These are phyloP conservation scores for Aethes cnicana DNA, from an alignment of 2,888 invertebrate genomes.

Conservation along the genomic window DNA sequence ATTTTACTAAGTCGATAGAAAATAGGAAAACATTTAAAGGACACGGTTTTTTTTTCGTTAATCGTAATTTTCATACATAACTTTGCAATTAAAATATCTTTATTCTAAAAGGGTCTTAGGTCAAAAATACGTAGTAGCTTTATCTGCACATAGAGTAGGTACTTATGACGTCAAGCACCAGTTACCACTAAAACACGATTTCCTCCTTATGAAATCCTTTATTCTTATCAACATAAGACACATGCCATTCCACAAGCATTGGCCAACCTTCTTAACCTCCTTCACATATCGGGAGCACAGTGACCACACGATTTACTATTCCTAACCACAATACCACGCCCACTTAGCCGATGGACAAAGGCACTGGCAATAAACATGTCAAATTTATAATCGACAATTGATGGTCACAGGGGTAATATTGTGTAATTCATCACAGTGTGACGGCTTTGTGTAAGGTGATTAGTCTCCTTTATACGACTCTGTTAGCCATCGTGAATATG, in stretches of 20 bases:
- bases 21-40: no score
- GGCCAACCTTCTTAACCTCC: conserved; percentile 17
- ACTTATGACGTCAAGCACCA: no score
- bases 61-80: no score
- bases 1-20: no score
- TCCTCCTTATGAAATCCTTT: no score
- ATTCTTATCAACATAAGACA: background rate
- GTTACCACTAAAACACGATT: no score
- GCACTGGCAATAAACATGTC: conserved; percentile 30
- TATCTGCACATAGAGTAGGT: no score
- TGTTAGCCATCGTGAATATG: conserved; percentile 12
- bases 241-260: conserved; percentile 12
- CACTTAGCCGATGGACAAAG: conserved; percentile 12
- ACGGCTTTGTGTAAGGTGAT: conserved; percentile 22
- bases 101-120: no score
- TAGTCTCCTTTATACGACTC: conserved; percentile 25
- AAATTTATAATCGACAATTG: conserved; percentile 32
- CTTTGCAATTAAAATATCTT: no score
- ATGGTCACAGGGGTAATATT: conserved; percentile 31
- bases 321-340: conserved; percentile 27
- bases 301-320: conserved; percentile 27
- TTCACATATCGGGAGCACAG: conserved; percentile 12
- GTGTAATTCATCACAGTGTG: conserved; percentile 26
- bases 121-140: no score
- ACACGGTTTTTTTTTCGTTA: no score